phyloP scores from a whole-genome alignment of 2,888 invertebrate genomes.

The Lasioglossum oenotherae region DNA sequence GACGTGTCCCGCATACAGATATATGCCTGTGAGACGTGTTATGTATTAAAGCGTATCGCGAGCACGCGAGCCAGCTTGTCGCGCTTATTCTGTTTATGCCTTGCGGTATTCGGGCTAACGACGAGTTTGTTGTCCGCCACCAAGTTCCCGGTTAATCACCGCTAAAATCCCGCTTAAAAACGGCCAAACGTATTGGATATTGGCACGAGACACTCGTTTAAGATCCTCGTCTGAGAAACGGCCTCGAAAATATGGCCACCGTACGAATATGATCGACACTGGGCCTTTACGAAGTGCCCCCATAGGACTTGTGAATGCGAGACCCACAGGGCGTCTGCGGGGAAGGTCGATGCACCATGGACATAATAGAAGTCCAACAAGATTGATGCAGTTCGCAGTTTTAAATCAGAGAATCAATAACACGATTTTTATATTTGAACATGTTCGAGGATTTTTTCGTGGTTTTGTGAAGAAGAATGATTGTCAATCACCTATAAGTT shows the following conservation, averaged over 20 bases:
- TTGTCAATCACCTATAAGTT: too few relatives aligned
- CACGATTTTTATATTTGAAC: too few relatives aligned
- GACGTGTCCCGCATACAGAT: conserved; percentile 14
- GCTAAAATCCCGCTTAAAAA: neutral
- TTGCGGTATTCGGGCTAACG: conserved; percentile 46
- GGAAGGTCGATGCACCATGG: neutral
- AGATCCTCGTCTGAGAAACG: neutral
- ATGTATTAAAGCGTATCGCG: conserved; percentile 26
- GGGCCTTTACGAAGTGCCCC: too few relatives aligned
- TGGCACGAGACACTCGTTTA: conserved; percentile 9
- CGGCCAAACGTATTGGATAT: neutral
- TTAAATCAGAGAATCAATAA: neutral
- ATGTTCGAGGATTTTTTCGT: too few relatives aligned
- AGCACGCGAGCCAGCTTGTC: conserved; percentile 53
- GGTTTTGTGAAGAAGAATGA: too few relatives aligned
- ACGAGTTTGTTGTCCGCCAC: conserved; percentile 34
- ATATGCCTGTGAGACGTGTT: neutral
- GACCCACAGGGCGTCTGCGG: neutral
- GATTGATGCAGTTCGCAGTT: neutral
- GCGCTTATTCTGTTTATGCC: conserved; percentile 45
- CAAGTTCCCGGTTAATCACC: conserved; percentile 22
- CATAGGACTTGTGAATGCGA: neutral
- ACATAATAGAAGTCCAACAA: neutral
- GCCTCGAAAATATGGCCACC: neutral
- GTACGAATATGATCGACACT: neutral